Evolutionary conservation across 1,140 invertebrate species (phyloP).

Genomic region (Cheumatopsyche charites): DNA sequence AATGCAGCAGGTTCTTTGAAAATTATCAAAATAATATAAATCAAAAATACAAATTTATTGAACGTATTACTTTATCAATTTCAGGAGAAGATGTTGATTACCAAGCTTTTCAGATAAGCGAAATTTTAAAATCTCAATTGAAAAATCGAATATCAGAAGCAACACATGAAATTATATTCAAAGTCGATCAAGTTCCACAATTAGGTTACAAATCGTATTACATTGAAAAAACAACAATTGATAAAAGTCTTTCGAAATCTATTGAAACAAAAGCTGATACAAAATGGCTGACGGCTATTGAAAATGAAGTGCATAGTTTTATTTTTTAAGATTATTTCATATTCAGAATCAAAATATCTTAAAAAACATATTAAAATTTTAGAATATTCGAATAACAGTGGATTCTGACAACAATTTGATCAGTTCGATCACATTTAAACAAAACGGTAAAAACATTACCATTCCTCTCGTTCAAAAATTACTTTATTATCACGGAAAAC

Average conservation of each 20-base stretch:
- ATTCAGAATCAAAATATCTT: no score
- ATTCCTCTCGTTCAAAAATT: constrained; percentile 70
- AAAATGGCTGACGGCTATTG: not conserved
- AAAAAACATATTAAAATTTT: no score
- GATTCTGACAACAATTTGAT: constrained; percentile 37
- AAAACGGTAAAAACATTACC: constrained; percentile 55
- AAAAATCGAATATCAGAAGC: constrained; percentile 69
- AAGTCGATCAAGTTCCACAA: constrained; percentile 67
- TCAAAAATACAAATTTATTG: no score
- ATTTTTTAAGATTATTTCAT: not conserved
- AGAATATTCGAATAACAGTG: constrained; percentile 27
- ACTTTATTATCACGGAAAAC: constrained; percentile 73
- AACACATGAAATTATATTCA: constrained; percentile 70
- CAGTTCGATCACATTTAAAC: constrained; percentile 54
- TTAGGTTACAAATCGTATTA: constrained; percentile 71
- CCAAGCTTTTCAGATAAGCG: constrained; percentile 65
- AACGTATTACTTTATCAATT: no score
- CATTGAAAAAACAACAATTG: constrained; percentile 51
- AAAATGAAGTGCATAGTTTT: constrained; percentile 18
- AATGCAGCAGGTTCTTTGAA: constrained; percentile 69
- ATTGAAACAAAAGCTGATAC: not conserved
- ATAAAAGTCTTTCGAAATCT: not conserved
- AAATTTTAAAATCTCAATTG: constrained; percentile 62
- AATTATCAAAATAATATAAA: no score
- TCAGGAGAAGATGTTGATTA: not conserved